Evolutionary conservation across 2,888 invertebrate species (phyloP).

Genomic region (Philereme vetulata): DNA sequence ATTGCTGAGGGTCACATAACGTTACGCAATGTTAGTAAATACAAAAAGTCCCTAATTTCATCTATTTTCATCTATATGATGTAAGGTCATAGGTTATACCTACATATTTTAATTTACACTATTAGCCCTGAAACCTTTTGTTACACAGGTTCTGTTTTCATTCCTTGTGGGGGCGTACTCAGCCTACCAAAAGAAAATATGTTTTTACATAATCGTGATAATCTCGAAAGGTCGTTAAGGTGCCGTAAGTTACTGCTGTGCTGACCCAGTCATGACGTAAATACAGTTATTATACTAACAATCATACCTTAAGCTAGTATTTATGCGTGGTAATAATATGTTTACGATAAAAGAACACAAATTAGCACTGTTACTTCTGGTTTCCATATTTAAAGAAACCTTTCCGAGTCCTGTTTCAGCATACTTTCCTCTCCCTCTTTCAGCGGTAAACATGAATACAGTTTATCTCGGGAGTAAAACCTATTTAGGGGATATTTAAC

Average conservation of each 20-base stretch:
- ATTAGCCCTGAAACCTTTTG: not conserved
- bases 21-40: not conserved
- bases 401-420: constrained; percentile 35
- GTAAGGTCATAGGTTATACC: too few relatives aligned
- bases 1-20: not conserved
- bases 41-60: not conserved
- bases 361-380: not conserved
- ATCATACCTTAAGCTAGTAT: too few relatives aligned
- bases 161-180: constrained; percentile 11
- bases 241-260: constrained; percentile 28
- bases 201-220: constrained; percentile 25
- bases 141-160: constrained; percentile 16
- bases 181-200: constrained; percentile 28
- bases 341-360: too few relatives aligned
- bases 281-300: not conserved
- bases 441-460: constrained; percentile 29
- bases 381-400: constrained; percentile 37
- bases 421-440: constrained; percentile 55
- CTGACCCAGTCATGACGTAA: constrained; percentile 4
- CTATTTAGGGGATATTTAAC: constrained; percentile 42
- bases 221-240: constrained; percentile 36
- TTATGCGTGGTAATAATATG: too few relatives aligned
- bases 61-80: not conserved
- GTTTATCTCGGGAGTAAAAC: constrained; percentile 38
- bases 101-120: not conserved